phyloP scores from a whole-genome alignment of 2,113 vertebrate genomes.

The Pardalotus punctatus region DNA sequence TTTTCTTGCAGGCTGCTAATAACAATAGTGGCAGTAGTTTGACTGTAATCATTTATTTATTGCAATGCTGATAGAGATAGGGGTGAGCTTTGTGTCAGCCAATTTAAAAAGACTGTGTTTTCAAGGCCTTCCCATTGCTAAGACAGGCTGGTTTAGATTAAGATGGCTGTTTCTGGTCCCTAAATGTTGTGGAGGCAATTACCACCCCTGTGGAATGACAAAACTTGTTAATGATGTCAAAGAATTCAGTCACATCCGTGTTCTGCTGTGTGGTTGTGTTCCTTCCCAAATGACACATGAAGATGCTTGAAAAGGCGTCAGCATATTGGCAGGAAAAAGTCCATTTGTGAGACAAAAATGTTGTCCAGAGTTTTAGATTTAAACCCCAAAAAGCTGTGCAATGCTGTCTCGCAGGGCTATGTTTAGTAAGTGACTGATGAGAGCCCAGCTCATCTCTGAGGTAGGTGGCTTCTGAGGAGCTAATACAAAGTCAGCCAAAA shows the following conservation, averaged over 20 bases:
- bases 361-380: neutral
- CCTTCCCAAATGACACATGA: neutral
- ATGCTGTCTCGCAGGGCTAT: neutral
- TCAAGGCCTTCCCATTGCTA: neutral
- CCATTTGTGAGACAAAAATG: neutral
- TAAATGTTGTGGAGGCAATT: neutral
- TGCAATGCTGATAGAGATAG: conserved; percentile 31
- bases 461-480: neutral
- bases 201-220: neutral
- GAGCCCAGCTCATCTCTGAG: neutral
- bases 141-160: neutral
- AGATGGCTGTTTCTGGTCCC: neutral
- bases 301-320: neutral
- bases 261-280: neutral
- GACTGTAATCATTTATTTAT: conserved; percentile 61
- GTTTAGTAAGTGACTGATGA: neutral
- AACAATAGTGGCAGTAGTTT: conserved; percentile 8
- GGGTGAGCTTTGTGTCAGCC: conserved; percentile 32
- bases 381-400: neutral
- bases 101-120: neutral
- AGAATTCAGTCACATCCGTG: neutral
- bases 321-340: neutral
- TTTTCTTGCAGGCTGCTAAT: neutral
- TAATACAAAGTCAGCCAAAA: neutral
- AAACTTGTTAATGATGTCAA: neutral